These are phyloP conservation scores for Barnardius zonarius DNA, from an alignment of 2,113 vertebrate genomes.

Conservation along the genomic window DNA sequence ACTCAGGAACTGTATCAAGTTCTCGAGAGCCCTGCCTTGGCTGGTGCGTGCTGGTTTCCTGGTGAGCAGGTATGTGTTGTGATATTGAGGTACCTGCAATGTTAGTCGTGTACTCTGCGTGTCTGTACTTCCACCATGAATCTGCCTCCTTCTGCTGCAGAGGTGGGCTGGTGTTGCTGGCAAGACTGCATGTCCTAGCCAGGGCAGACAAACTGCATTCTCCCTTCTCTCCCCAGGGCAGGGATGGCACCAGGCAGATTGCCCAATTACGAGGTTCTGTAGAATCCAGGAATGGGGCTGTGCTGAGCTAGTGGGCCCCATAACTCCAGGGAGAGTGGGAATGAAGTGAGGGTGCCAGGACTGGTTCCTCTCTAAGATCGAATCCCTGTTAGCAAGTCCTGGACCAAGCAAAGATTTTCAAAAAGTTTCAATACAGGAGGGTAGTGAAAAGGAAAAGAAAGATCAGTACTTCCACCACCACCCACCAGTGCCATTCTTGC, in stretches of 20 bases:
- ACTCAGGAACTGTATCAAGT: rapidly evolving
- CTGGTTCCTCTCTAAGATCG: background rate
- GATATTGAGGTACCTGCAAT: background rate
- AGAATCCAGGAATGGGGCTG: background rate
- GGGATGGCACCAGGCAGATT: background rate
- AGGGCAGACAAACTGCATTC: rapidly evolving
- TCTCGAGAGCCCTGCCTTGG: background rate
- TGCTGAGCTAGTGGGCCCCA: background rate
- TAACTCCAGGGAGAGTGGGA: background rate
- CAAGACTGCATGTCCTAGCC: background rate
- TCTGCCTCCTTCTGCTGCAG: background rate
- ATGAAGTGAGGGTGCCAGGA: background rate
- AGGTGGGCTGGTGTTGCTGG: background rate
- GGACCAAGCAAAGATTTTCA: background rate
- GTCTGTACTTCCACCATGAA: background rate
- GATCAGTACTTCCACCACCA: background rate
- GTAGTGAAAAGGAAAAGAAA: background rate
- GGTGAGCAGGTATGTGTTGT: background rate
- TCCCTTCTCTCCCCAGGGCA: background rate
- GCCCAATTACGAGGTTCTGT: rapidly evolving
- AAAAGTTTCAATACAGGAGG: background rate
- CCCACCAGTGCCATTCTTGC: background rate
- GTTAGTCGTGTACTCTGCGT: background rate
- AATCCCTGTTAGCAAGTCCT: background rate
- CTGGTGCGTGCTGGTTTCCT: background rate